Evolutionary conservation across 2,888 invertebrate genomes (phyloP).

Genomic region (Ferrisia virgata): DNA sequence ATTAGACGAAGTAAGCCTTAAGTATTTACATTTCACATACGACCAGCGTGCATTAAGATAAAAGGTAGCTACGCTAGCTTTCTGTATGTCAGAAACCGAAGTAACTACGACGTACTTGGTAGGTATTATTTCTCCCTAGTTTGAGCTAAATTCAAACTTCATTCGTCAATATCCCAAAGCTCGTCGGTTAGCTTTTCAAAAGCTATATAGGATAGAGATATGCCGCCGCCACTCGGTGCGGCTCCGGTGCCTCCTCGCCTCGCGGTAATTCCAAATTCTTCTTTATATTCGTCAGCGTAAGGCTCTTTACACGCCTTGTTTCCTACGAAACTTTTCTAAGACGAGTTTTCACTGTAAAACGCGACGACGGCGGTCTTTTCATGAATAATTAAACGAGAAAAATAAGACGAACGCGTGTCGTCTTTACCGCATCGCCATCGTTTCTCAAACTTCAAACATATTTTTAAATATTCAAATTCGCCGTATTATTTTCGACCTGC

Average conservation of each 20-base stretch:
- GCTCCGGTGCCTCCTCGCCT: too few species aligned
- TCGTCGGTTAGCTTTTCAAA: background rate
- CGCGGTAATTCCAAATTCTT: background rate
- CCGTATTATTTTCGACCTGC: background rate
- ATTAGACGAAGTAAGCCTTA: too few species aligned
- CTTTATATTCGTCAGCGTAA: background rate
- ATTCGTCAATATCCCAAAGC: background rate
- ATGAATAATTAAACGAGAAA: slow-evolving; percentile 13
- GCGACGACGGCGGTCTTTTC: background rate
- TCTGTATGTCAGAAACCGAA: background rate
- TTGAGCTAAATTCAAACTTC: background rate
- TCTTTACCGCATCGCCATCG: background rate
- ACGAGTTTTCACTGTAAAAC: background rate
- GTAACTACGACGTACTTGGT: too few species aligned
- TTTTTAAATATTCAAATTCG: slow-evolving; percentile 12
- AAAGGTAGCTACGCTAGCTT: background rate
- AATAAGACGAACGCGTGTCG: background rate
- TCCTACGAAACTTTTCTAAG: background rate
- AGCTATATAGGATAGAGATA: too few species aligned
- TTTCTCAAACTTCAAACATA: background rate
- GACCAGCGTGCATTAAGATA: too few species aligned
- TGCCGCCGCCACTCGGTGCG: too few species aligned
- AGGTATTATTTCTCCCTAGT: background rate
- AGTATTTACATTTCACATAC: too few species aligned
- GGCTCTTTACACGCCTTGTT: background rate